phyloP scores from a whole-genome alignment of 2,888 invertebrate genomes.

The Panorpa germanica region DNA sequence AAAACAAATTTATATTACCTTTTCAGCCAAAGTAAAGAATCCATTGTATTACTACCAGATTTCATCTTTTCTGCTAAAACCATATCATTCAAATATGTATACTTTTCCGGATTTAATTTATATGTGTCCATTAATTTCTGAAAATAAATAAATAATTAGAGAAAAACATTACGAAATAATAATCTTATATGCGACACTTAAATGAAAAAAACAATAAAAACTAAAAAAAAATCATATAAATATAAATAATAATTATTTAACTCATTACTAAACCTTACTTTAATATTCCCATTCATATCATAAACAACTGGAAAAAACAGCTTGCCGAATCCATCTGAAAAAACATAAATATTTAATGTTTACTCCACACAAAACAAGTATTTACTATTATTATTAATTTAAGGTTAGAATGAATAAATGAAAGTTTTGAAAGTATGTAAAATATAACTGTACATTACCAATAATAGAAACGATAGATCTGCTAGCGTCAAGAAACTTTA shows the following conservation, averaged over 20 bases:
- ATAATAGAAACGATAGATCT: constrained; percentile 38
- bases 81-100: constrained; percentile 46
- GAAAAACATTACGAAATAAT: constrained; percentile 1
- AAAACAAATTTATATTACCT: constrained; percentile 26
- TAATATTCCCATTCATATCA: constrained; percentile 61
- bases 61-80: constrained; percentile 37
- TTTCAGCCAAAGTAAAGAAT: constrained; percentile 56
- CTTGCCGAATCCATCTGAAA: constrained; percentile 53
- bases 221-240: too few species aligned
- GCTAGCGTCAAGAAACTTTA: constrained; percentile 38
- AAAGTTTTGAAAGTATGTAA: too few species aligned
- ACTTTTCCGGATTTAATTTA: constrained; percentile 27
- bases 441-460: too few species aligned
- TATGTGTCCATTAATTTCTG: constrained; percentile 43
- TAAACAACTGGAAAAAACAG: constrained; percentile 51
- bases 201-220: constrained; percentile 1
- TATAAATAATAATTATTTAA: too few species aligned
- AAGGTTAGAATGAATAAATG: constrained; percentile 9
- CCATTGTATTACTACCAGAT: constrained; percentile 30
- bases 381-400: constrained; percentile 8
- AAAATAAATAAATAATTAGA: constrained; percentile 13
- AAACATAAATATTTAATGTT: constrained; percentile 10
- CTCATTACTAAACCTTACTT: too few species aligned
- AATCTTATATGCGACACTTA: background rate
- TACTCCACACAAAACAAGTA: too few species aligned